Conservation (phyloP, 2,888 invertebrate species). For the Siphlonurus alternatus region DNA sequence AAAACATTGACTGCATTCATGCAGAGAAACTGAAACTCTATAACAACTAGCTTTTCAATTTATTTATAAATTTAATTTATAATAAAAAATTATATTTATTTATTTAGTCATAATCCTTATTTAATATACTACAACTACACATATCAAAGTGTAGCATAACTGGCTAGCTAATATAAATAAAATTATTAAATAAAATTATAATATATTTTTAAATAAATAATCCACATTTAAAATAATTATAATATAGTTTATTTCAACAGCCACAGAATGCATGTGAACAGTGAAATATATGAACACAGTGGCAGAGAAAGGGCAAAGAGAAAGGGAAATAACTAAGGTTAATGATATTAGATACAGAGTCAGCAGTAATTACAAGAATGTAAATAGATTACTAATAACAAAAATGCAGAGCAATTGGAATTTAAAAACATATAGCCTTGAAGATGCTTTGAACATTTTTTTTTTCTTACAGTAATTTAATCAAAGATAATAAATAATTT, state of each 20-base stretch:
- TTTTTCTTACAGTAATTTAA: no score
- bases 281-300: constrained; percentile 4
- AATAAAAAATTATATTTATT: background rate
- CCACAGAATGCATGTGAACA: constrained; percentile 2
- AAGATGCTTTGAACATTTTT: no score
- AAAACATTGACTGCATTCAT: no score
- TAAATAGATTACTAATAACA: background rate
- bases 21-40: no score
- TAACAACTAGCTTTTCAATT: no score
- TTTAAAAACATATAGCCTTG: background rate
- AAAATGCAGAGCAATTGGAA: background rate
- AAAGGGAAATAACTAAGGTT: background rate
- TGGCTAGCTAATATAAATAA: background rate
- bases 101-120: background rate
- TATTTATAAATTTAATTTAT: background rate
- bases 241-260: background rate
- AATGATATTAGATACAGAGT: background rate
- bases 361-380: background rate
- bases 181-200: background rate
- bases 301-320: background rate
- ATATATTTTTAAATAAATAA: background rate
- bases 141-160: background rate
- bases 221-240: background rate
- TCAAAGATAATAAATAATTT: no score
- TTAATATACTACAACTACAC: background rate